Evolutionary conservation across 1,140 invertebrate species (phyloP).

Genomic region (Daktulosphaira vitifoliae): DNA sequence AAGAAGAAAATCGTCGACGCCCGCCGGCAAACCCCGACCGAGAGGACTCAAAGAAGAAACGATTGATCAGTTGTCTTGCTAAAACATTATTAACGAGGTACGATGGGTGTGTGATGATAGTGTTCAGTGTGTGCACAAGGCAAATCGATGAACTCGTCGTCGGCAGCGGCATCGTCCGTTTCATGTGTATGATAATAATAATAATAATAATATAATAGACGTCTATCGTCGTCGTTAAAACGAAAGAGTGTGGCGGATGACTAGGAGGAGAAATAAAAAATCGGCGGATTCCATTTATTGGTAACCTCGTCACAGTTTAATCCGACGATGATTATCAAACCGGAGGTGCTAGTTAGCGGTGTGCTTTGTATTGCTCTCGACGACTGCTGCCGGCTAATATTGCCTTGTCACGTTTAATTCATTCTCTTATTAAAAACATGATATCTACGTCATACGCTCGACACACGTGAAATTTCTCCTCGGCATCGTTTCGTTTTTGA

Average conservation of each 20-base stretch:
- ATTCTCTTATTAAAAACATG: constrained; percentile 31
- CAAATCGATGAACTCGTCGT: too few relatives aligned
- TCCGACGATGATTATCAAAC: constrained; percentile 29
- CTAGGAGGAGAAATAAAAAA: neutral
- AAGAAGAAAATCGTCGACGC: too few relatives aligned
- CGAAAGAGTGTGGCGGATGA: neutral
- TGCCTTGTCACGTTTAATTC: constrained; percentile 33
- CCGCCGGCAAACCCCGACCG: too few relatives aligned
- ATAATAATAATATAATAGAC: constrained; percentile 3
- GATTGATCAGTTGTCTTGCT: too few relatives aligned
- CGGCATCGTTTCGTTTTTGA: too few relatives aligned
- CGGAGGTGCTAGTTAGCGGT: constrained; percentile 33
- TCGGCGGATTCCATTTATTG: constrained; percentile 4
- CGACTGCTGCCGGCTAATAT: constrained; percentile 32
- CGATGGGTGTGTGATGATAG: too few relatives aligned
- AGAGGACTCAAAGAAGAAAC: too few relatives aligned
- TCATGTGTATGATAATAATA: neutral
- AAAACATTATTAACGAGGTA: too few relatives aligned
- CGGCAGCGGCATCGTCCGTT: too few relatives aligned
- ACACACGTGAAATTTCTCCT: too few relatives aligned
- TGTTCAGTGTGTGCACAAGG: too few relatives aligned
- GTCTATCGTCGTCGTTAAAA: neutral
- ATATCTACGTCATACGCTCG: neutral
- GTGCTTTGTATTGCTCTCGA: constrained; percentile 25
- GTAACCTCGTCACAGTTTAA: constrained; percentile 30